Evolutionary conservation across 2,888 invertebrate genomes (phyloP).

Genomic region (Pediacus dermestoides): DNA sequence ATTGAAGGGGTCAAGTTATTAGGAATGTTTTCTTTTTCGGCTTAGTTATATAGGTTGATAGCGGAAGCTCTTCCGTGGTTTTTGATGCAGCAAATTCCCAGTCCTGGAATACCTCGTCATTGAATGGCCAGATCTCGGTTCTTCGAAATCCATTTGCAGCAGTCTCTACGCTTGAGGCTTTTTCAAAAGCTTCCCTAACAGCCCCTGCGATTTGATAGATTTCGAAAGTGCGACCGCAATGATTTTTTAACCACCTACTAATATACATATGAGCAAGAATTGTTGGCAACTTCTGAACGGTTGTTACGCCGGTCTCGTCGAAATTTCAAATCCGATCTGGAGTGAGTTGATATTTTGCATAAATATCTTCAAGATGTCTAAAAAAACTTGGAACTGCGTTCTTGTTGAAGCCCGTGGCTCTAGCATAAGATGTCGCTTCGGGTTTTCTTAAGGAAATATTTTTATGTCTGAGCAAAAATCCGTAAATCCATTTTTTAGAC

Average conservation of each 20-base stretch:
- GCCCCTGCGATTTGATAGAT: slow-evolving; percentile 12
- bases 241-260: slow-evolving; percentile 5
- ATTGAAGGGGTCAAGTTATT: not conserved
- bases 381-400: slow-evolving; percentile 14
- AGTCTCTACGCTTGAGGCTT: slow-evolving; percentile 11
- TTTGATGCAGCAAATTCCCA: no score
- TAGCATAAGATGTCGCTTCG: slow-evolving; percentile 17
- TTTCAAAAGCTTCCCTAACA: slow-evolving; percentile 9
- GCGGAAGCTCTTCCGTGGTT: not conserved
- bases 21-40: not conserved
- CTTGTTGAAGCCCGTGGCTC: slow-evolving; percentile 17
- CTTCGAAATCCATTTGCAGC: slow-evolving; percentile 11
- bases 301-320: no score
- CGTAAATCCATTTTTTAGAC: slow-evolving; percentile 8
- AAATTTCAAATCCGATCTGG: no score
- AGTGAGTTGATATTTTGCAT: no score
- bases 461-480: no score
- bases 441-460: no score
- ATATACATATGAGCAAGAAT: slow-evolving; percentile 6
- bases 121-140: slow-evolving; percentile 13
- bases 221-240: slow-evolving; percentile 9
- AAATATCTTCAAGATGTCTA: no score
- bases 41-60: slow-evolving; percentile 4
- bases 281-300: slow-evolving; percentile 7
- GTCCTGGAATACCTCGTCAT: slow-evolving; percentile 8